These are phyloP conservation scores for Heliconius hermathena DNA, from an alignment of 1,140 invertebrate species.

Conservation along the genomic window DNA sequence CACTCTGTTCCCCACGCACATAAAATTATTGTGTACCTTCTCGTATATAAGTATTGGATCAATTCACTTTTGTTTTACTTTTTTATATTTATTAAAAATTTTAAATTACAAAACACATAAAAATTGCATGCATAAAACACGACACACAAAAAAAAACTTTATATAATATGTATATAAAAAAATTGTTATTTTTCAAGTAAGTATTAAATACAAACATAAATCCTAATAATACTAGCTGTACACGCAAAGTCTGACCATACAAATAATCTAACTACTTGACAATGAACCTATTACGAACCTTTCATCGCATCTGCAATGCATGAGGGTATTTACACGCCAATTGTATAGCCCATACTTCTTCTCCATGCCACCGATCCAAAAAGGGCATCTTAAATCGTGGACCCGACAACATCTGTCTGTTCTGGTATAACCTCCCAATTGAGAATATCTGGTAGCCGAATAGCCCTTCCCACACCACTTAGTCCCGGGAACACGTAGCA, in stretches of 20 bases:
- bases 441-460: conserved; percentile 87
- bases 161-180: background rate
- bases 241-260: background rate
- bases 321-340: conserved; percentile 91
- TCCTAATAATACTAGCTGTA: background rate
- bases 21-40: no score
- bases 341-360: conserved; percentile 92
- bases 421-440: conserved; percentile 88
- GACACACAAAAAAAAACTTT: conserved; percentile 7
- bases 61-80: no score
- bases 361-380: conserved; percentile 89
- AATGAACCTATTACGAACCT: conserved; percentile 83
- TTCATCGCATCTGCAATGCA: conserved; percentile 94
- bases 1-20: no score
- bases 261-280: background rate
- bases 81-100: background rate
- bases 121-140: background rate
- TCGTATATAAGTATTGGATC: no score
- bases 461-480: conserved; percentile 94
- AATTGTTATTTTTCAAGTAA: background rate
- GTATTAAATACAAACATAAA: background rate
- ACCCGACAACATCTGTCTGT: conserved; percentile 92
- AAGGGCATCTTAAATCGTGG: conserved; percentile 91
- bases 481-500: conserved; percentile 90
- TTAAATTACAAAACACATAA: conserved; percentile 13